Evolutionary conservation across 2,797 vertebrate species (phyloP).

Genomic region (Muraenolepis orangiensis): DNA sequence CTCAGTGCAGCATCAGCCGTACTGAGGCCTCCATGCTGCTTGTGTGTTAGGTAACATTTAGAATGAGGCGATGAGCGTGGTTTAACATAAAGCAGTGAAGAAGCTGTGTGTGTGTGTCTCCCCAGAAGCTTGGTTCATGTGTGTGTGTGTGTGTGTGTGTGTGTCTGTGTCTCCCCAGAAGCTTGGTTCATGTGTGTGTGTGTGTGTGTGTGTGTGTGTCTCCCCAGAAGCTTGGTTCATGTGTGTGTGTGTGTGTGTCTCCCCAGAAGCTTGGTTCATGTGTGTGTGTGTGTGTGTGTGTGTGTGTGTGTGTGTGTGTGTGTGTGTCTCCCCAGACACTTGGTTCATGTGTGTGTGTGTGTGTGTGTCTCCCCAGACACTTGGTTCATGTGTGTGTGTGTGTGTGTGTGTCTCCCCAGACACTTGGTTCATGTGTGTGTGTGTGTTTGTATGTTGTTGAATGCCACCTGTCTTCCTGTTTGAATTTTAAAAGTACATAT

Average conservation of each 20-base stretch:
- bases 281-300: background rate
- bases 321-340: no score
- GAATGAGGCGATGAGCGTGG: background rate
- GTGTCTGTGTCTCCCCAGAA: background rate
- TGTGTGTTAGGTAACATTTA: background rate
- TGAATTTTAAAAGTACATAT: background rate
- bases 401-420: background rate
- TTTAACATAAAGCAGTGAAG: no score
- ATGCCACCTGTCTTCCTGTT: background rate
- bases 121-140: no score
- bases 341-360: background rate
- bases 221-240: no score
- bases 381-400: background rate
- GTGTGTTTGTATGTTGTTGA: background rate
- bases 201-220: background rate
- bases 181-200: background rate
- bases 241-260: background rate
- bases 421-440: background rate
- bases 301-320: background rate
- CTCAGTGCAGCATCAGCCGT: no score
- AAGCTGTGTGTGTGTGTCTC: background rate
- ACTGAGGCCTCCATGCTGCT: background rate
- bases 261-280: background rate
- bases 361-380: no score
- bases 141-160: no score